Evolutionary conservation across 2,888 invertebrate genomes (phyloP).

Genomic region (Chrysopilus asiliformis): DNA sequence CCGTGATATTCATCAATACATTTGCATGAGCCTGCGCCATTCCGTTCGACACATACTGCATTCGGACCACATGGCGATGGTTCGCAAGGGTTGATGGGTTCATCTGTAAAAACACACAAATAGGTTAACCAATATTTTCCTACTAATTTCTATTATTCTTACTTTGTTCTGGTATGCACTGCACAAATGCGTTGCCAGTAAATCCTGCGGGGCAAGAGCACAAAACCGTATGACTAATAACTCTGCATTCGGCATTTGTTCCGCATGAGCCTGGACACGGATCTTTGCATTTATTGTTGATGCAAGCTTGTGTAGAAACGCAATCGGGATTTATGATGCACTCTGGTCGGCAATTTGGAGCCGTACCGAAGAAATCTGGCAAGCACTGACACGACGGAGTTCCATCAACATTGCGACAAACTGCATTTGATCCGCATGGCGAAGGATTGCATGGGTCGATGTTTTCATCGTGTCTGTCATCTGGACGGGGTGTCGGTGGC

Average conservation of each 20-base stretch:
- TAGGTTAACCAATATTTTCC: slow-evolving; percentile 5
- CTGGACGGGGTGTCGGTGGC: slow-evolving; percentile 27
- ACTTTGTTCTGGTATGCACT: slow-evolving; percentile 46
- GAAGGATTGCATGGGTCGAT: slow-evolving; percentile 57
- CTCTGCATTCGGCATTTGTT: slow-evolving; percentile 61
- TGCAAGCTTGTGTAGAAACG: slow-evolving; percentile 60
- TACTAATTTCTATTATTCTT: slow-evolving; percentile 34
- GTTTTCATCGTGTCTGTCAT: slow-evolving; percentile 25
- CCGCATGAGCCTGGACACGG: slow-evolving; percentile 76
- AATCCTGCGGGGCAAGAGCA: slow-evolving; percentile 64
- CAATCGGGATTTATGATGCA: slow-evolving; percentile 73
- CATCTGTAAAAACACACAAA: slow-evolving; percentile 17
- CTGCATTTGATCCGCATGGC: slow-evolving; percentile 71
- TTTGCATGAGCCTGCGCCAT: slow-evolving; percentile 66
- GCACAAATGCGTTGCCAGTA: slow-evolving; percentile 71
- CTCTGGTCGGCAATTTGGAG: slow-evolving; percentile 72
- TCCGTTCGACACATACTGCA: slow-evolving; percentile 60
- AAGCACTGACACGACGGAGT: slow-evolving; percentile 63
- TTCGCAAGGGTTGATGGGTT: slow-evolving; percentile 58
- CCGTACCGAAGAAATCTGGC: slow-evolving; percentile 61
- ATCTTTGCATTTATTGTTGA: slow-evolving; percentile 66
- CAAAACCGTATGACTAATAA: slow-evolving; percentile 66
- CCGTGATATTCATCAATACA: slow-evolving; percentile 72
- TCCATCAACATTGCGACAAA: slow-evolving; percentile 52
- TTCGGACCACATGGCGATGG: slow-evolving; percentile 81